A percentile compares a stretch with the other conserved stretches of the same genome.
phyloP scores from a whole-genome alignment of 2,113 vertebrate species.

The Ctenodactylus gundi region DNA sequence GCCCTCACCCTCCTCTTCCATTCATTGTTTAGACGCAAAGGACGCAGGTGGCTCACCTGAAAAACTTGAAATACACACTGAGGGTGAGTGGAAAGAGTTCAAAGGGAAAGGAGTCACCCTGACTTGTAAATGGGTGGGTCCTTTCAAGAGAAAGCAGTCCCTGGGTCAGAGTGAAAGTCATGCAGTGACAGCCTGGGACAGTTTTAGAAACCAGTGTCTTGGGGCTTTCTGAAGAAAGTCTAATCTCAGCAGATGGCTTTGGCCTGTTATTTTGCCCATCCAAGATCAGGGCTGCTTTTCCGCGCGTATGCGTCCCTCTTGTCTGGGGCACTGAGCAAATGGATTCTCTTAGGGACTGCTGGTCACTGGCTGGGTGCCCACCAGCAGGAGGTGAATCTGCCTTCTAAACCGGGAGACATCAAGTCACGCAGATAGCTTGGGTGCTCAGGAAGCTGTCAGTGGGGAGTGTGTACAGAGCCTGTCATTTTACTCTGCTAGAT shows the following conservation, averaged over 20 bases:
- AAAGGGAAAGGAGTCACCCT: not conserved
- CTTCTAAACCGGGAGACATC: not conserved
- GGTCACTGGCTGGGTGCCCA: not conserved
- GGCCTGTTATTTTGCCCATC: not conserved
- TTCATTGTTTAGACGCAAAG: slow-evolving; percentile 43
- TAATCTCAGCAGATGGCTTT: not conserved
- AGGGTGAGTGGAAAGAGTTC: not conserved
- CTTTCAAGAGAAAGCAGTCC: slow-evolving; percentile 9
- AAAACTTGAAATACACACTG: slow-evolving; percentile 38
- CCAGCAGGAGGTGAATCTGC: not conserved
- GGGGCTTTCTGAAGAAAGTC: slow-evolving; percentile 8
- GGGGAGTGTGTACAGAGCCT: slow-evolving; percentile 62
- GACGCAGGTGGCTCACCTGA: slow-evolving; percentile 25
- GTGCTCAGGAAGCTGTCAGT: slow-evolving; percentile 42
- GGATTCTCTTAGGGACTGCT: not conserved
- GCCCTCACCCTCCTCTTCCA: not conserved
- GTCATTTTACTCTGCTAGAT: slow-evolving; percentile 74
- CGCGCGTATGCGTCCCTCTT: not conserved
- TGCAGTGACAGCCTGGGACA: not conserved
- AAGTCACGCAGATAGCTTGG: not conserved
- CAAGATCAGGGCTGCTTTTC: not conserved
- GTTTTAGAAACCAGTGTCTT: not conserved
- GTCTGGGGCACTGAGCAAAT: not conserved
- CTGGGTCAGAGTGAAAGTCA: slow-evolving; percentile 26
- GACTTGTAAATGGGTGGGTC: not conserved